Evolutionary conservation across 1,140 invertebrate species (phyloP).

Genomic region (Euborellia annulipes): DNA sequence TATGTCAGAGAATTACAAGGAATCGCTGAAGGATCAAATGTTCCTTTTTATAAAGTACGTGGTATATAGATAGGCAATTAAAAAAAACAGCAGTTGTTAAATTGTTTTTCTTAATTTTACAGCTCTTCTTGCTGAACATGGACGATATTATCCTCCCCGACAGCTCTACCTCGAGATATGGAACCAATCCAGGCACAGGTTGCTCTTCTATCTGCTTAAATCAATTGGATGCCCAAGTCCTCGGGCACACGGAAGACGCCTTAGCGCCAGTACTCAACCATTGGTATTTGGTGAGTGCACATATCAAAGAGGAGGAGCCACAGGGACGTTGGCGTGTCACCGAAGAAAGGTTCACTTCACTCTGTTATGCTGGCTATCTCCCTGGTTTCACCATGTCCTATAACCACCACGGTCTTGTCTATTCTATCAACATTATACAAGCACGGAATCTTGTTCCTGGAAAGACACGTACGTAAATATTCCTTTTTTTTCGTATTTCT

Average conservation of each 20-base stretch:
- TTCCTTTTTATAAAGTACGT: constrained; percentile 62
- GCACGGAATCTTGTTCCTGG: constrained; percentile 47
- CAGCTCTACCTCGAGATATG: constrained; percentile 26
- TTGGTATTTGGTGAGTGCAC: constrained; percentile 64
- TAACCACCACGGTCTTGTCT: constrained; percentile 67
- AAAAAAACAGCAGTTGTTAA: too few relatives aligned
- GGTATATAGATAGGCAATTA: too few relatives aligned
- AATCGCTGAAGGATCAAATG: constrained; percentile 61
- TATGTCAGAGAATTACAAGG: constrained; percentile 71
- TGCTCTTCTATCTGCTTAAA: constrained; percentile 64
- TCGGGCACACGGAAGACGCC: constrained; percentile 77
- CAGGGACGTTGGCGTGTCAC: constrained; percentile 43
- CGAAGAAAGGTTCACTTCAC: constrained; percentile 64
- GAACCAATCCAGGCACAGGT: constrained; percentile 41
- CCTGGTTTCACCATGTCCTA: constrained; percentile 80
- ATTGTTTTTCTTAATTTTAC: constrained; percentile 19
- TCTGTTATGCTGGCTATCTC: constrained; percentile 74
- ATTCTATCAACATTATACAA: constrained; percentile 64
- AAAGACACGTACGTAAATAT: constrained; percentile 55
- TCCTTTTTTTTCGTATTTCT: too few relatives aligned
- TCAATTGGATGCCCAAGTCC: constrained; percentile 43
- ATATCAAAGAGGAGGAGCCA: constrained; percentile 45
- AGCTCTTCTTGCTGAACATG: constrained; percentile 71
- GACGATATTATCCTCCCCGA: constrained; percentile 56
- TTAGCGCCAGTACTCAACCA: constrained; percentile 55